These are phyloP conservation scores for Scomber japonicus DNA, from an alignment of 2,113 vertebrate species.

Conservation along the genomic window DNA sequence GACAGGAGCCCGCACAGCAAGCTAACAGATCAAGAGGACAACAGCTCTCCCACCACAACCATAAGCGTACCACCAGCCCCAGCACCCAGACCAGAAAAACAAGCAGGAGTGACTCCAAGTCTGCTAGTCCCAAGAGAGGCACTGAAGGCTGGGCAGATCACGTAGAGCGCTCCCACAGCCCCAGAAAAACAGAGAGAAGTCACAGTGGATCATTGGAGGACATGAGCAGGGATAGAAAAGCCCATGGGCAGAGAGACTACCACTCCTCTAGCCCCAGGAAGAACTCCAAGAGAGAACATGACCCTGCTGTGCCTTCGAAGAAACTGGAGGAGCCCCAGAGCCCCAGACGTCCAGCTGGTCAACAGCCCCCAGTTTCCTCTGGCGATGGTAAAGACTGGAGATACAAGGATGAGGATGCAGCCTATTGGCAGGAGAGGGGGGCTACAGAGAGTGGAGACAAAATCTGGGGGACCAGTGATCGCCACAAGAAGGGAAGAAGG, in stretches of 20 bases:
- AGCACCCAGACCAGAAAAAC: constrained; percentile 64
- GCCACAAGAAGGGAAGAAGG: constrained; percentile 70
- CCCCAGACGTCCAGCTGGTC: constrained; percentile 75
- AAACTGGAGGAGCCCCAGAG: constrained; percentile 72
- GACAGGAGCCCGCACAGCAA: constrained; percentile 55
- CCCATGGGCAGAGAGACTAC: constrained; percentile 44
- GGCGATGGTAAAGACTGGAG: constrained; percentile 73
- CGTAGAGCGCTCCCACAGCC: constrained; percentile 64
- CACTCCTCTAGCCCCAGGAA: constrained; percentile 86
- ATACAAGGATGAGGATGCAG: constrained; percentile 74
- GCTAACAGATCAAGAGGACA: constrained; percentile 61
- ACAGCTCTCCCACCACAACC: constrained; percentile 55
- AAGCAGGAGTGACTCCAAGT: constrained; percentile 67
- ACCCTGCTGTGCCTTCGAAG: constrained; percentile 43
- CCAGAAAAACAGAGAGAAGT: constrained; percentile 77
- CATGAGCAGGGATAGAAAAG: constrained; percentile 65
- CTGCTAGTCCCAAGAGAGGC: constrained; percentile 81
- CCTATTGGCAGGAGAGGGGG: constrained; percentile 68
- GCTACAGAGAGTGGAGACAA: constrained; percentile 56
- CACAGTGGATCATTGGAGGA: constrained; percentile 53
- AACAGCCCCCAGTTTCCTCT: constrained; percentile 64
- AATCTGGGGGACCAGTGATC: constrained; percentile 52
- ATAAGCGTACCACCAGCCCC: constrained; percentile 73
- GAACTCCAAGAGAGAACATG: constrained; percentile 74
- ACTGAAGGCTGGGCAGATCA: constrained; percentile 58